Base-by-base conservation (phyloP, 1,140 invertebrate species). In the Bemisia tabaci region DNA sequence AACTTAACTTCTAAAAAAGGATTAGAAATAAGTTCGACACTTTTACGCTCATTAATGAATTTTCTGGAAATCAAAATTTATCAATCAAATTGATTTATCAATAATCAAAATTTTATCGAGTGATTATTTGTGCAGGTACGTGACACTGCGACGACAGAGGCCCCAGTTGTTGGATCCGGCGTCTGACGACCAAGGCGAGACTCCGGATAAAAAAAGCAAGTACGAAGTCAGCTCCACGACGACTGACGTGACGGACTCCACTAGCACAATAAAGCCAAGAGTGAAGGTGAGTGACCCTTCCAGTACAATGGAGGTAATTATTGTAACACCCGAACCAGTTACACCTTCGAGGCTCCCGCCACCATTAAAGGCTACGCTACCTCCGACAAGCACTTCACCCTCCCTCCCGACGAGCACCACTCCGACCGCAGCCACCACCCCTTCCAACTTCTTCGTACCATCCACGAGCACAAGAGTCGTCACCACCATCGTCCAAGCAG, bases 71-170 rank as follows among this genome's bases (percentile, higher is more conserved):
- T n/a, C n/a, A n/a, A n/a, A n/a, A n/a, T n/a, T n/a, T n/a, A n/a
- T n/a, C n/a, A n/a, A n/a, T n/a, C n/a, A n/a, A n/a, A n/a, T n/a
- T n/a, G n/a, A n/a, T n/a, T n/a, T n/a, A n/a, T n/a, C n/a, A n/a
- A n/a, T n/a, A n/a, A n/a, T n/a, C n/a, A n/a, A n/a, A n/a, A n/a
- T n/a, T n/a, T n/a, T n/a, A n/a, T n/a, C n/a, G n/a, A n/a, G n/a
- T n/a, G n/a, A n/a, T n/a, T n/a, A n/a, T n/a, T n/a, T n/a, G n/a
- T n/a, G 67, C 60, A 72, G 73, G 68, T 75, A 75, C 70, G 70
- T 75, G n/a, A 74, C 73, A 61, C 68, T 76, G n/a, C 68, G 70
- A 59, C 67, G 75, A 65, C 70, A 72, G 33, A 66, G 73, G 25
- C 72, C 72, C 62, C 71, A 71, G 24, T 68, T 67, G n/a, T 71